Evolutionary conservation across 1,140 invertebrate species (phyloP).

Genomic region (Drosophila sturtevanti): DNA sequence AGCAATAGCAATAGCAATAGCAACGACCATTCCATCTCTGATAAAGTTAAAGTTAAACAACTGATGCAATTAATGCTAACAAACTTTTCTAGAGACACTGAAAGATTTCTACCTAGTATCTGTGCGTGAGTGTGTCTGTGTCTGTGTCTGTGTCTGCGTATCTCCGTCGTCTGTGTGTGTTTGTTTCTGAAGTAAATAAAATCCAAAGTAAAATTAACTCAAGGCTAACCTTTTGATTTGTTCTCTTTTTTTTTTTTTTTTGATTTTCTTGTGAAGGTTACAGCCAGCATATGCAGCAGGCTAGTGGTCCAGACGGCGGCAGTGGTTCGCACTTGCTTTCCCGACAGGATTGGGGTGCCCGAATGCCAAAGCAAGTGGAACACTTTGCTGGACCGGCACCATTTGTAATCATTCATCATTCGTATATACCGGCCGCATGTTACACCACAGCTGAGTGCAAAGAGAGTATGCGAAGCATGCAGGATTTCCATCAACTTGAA

Average conservation of each 20-base stretch:
- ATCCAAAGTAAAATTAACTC: conserved; percentile 34
- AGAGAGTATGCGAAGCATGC: conserved; percentile 85
- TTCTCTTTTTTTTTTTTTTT: not conserved
- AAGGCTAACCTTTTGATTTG: not conserved
- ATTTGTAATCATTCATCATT: conserved; percentile 91
- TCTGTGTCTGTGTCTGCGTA: too few species aligned
- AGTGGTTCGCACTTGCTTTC: conserved; percentile 78
- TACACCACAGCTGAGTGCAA: conserved; percentile 83
- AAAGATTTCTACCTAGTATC: conserved; percentile 2
- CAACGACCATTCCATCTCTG: not conserved
- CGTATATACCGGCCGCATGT: conserved; percentile 86
- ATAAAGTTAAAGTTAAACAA: conserved; percentile 44
- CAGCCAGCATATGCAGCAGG: conserved; percentile 66
- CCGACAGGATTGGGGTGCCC: conserved; percentile 86
- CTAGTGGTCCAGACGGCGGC: conserved; percentile 13
- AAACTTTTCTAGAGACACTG: conserved; percentile 39
- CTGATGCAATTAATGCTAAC: conserved; percentile 61
- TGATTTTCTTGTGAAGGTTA: too few species aligned
- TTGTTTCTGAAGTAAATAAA: conserved; percentile 19
- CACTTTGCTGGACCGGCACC: conserved; percentile 86
- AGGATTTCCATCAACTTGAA: conserved; percentile 85
- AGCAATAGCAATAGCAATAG: not conserved
- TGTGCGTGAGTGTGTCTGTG: conserved; percentile 4
- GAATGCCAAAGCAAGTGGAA: conserved; percentile 83
- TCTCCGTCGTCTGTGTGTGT: not conserved